phyloP scores from a whole-genome alignment of 2,113 vertebrate species.

The Meles meles region DNA sequence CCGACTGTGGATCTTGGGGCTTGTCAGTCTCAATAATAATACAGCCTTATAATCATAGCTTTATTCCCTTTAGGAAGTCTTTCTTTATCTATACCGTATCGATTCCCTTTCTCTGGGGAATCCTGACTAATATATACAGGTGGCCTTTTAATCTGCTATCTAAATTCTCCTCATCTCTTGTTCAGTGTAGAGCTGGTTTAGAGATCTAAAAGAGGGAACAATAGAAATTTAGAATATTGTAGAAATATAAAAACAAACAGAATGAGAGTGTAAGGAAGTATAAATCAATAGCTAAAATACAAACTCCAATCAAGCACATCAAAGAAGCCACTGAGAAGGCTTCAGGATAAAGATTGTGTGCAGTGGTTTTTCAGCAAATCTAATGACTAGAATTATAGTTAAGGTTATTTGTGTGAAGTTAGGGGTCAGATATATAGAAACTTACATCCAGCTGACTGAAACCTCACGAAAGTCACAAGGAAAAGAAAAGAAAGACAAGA shows the following conservation, averaged over 20 bases:
- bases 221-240: neutral
- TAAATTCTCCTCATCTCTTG: neutral
- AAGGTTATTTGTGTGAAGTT: neutral
- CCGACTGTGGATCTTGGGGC: neutral
- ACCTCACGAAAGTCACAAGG: neutral
- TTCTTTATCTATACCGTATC: neutral
- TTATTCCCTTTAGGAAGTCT: neutral
- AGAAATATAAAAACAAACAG: neutral
- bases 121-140: neutral
- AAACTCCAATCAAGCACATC: neutral
- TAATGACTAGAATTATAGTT: neutral
- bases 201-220: neutral
- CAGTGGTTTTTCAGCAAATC: neutral
- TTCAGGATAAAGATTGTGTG: neutral
- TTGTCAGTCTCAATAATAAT: neutral
- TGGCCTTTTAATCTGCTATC: neutral
- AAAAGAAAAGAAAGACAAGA: neutral
- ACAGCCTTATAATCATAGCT: neutral
- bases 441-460: neutral
- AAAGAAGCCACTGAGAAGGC: neutral
- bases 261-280: neutral
- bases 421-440: neutral
- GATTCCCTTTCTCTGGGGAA: neutral
- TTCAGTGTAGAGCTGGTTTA: neutral
- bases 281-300: neutral